Percentiles rank a stretch among this genome's conserved stretches.
Evolutionary conservation across 2,113 vertebrate genomes (phyloP).

Genomic region (Pelecanoides urinatrix): DNA sequence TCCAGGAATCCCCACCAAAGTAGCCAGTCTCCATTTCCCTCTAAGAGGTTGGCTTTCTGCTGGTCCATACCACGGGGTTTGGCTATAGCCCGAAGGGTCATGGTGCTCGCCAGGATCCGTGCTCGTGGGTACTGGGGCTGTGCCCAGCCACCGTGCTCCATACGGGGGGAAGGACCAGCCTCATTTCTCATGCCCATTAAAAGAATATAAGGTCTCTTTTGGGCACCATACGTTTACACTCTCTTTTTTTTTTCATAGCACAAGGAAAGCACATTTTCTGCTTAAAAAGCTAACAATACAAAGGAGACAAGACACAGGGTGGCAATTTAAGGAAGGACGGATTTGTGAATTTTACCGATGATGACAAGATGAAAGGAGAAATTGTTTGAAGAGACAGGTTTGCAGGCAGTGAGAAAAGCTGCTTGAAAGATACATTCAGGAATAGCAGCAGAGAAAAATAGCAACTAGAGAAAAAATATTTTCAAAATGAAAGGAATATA

Average conservation of each 20-base stretch:
- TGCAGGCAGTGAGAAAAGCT: neutral
- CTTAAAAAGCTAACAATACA: neutral
- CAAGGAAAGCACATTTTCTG: neutral
- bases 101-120: rapidly evolving
- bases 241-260: neutral
- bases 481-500: neutral
- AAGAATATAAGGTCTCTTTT: neutral
- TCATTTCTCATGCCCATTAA: neutral
- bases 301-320: neutral
- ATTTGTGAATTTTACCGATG: neutral
- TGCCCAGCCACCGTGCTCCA: rapidly evolving
- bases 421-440: neutral
- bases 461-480: neutral
- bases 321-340: neutral
- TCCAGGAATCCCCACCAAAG: neutral
- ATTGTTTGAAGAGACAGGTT: constrained; percentile 18
- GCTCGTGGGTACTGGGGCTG: neutral
- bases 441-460: neutral
- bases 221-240: neutral
- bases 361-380: constrained; percentile 21
- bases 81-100: neutral
- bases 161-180: neutral
- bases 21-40: neutral
- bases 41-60: neutral
- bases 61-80: rapidly evolving